Percentiles rank a stretch among this genome's conserved stretches.
Evolutionary conservation across 2,888 invertebrate species (phyloP).

Genomic region (Syrphus vitripennis): DNA sequence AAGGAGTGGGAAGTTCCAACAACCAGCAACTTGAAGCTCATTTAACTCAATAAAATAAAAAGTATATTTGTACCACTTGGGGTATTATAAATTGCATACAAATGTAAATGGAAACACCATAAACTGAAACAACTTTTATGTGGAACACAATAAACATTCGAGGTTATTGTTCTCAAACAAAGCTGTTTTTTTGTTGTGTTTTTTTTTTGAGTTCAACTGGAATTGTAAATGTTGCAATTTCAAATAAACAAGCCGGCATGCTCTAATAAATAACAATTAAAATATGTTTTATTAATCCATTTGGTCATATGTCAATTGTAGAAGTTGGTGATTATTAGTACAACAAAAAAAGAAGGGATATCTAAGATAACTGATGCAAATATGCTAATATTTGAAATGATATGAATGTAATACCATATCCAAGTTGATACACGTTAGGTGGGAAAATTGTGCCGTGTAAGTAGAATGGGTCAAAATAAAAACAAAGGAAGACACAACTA

Average conservation of each 20-base stretch:
- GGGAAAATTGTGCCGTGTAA: no score
- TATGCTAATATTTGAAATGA: no score
- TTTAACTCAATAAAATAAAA: neutral
- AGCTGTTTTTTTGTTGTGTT: conserved; percentile 11
- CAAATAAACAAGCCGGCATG: conserved; percentile 14
- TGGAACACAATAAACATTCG: conserved; percentile 11
- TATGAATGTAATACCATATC: no score
- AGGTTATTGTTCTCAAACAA: conserved; percentile 45
- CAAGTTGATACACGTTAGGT: no score
- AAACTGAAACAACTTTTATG: conserved; percentile 1
- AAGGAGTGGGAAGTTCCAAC: neutral
- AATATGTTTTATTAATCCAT: conserved; percentile 49
- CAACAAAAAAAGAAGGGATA: no score
- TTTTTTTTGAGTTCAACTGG: no score
- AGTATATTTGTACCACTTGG: neutral
- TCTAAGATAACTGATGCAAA: no score
- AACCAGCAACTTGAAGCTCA: neutral
- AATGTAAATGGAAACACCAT: neutral
- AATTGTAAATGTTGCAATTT: neutral
- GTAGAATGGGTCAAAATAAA: no score
- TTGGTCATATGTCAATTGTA: conserved; percentile 11
- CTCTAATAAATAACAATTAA: conserved; percentile 56
- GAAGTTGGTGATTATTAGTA: no score
- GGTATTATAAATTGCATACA: neutral
- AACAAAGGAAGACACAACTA: no score